Conservation (phyloP, 2,797 vertebrate genomes). For the Astyanax mexicanus region DNA sequence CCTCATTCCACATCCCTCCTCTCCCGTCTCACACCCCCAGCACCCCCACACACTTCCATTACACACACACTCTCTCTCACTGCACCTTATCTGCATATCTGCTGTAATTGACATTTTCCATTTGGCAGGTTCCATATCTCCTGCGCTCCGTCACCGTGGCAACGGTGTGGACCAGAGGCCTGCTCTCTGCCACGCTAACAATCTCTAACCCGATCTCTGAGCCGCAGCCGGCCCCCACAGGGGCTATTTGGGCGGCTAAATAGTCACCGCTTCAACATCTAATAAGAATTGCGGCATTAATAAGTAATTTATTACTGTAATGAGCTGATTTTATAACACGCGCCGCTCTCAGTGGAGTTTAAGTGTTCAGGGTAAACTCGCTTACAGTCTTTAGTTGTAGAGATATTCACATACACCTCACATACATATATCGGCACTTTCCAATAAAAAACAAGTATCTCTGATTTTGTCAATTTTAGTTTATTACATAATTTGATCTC, state of each 20-base stretch:
- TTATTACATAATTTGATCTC: no score
- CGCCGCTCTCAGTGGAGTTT: not conserved
- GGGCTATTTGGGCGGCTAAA: conserved; percentile 8
- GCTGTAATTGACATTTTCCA: conserved; percentile 96
- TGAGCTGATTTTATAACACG: not conserved
- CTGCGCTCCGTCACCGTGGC: conserved; percentile 85
- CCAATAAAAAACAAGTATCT: no score
- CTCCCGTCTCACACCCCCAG: conserved; percentile 40
- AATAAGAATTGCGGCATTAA: conserved; percentile 59
- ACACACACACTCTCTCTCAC: conserved; percentile 33
- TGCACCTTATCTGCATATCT: conserved; percentile 78
- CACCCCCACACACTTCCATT: conserved; percentile 28
- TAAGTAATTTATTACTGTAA: conserved; percentile 61
- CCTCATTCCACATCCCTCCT: conserved; percentile 16
- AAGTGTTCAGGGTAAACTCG: no score
- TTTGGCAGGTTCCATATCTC: conserved; percentile 86
- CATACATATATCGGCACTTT: no score
- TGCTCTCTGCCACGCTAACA: conserved; percentile 61
- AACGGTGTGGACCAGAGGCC: conserved; percentile 70
- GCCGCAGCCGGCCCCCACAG: conserved; percentile 58
- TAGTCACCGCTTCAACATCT: conserved; percentile 17
- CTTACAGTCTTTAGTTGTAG: no score
- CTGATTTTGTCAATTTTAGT: no score
- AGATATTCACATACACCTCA: no score
- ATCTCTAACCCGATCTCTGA: conserved; percentile 67